phyloP scores from a whole-genome alignment of 2,888 invertebrate species.

The Aradus depressus region DNA sequence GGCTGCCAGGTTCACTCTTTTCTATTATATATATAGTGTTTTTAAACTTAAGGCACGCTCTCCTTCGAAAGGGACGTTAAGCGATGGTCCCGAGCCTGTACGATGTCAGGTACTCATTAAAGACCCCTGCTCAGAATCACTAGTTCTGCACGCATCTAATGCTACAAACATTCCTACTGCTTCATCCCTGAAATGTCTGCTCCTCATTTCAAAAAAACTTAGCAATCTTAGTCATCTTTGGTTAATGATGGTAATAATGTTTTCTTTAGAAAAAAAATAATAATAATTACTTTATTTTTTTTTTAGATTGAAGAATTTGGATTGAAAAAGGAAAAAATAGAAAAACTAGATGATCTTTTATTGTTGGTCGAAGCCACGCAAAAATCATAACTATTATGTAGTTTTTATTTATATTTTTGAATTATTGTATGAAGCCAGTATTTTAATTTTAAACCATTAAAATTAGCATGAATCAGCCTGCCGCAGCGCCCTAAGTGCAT shows the following conservation, averaged over 20 bases:
- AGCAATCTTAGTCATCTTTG: constrained; percentile 3
- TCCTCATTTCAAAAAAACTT: neutral
- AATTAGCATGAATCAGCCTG: neutral
- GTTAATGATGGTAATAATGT: too few species aligned
- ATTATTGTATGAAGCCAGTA: neutral
- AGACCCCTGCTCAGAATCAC: too few species aligned
- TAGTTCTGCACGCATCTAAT: too few species aligned
- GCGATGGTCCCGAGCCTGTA: too few species aligned
- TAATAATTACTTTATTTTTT: constrained; percentile 11
- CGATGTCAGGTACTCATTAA: too few species aligned
- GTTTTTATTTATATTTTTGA: neutral
- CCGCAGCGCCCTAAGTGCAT: neutral
- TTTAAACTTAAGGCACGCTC: too few species aligned
- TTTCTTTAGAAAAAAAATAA: too few species aligned
- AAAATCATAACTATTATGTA: constrained; percentile 11
- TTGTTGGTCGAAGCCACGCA: constrained; percentile 45
- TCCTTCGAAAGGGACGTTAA: too few species aligned
- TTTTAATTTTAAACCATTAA: neutral
- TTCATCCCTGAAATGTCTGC: too few species aligned
- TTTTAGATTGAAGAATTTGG: constrained; percentile 44
- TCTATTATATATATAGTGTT: too few species aligned
- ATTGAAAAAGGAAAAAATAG: constrained; percentile 45
- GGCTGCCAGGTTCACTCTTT: too few species aligned
- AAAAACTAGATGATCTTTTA: constrained; percentile 48
- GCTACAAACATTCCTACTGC: too few species aligned